phyloP scores from a whole-genome alignment of 2,888 invertebrate genomes.

The Trichogramma dendrolimi region DNA sequence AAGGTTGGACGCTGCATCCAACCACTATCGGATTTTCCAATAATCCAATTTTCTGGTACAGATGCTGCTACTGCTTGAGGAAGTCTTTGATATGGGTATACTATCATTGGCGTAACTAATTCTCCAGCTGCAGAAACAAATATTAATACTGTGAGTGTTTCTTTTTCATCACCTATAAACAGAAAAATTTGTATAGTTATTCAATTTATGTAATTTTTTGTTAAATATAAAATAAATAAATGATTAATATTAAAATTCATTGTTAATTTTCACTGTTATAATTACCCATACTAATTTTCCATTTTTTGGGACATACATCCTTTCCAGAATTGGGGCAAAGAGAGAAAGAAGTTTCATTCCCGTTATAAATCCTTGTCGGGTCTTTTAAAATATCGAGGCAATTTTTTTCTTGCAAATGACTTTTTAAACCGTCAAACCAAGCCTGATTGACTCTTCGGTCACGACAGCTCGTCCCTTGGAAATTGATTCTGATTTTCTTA shows the following conservation, averaged over 20 bases:
- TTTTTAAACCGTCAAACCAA: constrained; percentile 35
- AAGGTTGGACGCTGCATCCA: constrained; percentile 41
- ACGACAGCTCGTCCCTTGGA: constrained; percentile 31
- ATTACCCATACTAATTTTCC: constrained; percentile 33
- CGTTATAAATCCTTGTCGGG: constrained; percentile 36
- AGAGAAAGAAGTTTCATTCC: constrained; percentile 29
- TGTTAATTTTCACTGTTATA: no score
- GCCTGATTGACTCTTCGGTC: constrained; percentile 32
- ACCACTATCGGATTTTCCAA: constrained; percentile 35
- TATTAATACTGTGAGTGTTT: constrained; percentile 33
- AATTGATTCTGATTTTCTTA: constrained; percentile 35
- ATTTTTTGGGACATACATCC: constrained; percentile 36
- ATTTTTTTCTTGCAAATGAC: constrained; percentile 29
- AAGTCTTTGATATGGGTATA: constrained; percentile 33
- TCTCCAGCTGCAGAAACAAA: constrained; percentile 39
- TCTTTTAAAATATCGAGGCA: constrained; percentile 28
- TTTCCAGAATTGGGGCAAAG: constrained; percentile 35
- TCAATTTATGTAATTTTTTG: no score
- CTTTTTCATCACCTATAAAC: constrained; percentile 3
- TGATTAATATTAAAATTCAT: no score
- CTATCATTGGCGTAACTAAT: constrained; percentile 36
- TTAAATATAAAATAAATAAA: no score
- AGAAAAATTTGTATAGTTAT: no score
- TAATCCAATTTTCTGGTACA: constrained; percentile 31
- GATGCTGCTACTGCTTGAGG: constrained; percentile 21